A percentile compares a stretch with the other conserved stretches of the same genome.
These are phyloP conservation scores for Agelas oroides DNA, from an alignment of 37 sponge, comb jelly and placozoan genomes.

Conservation along the genomic window DNA sequence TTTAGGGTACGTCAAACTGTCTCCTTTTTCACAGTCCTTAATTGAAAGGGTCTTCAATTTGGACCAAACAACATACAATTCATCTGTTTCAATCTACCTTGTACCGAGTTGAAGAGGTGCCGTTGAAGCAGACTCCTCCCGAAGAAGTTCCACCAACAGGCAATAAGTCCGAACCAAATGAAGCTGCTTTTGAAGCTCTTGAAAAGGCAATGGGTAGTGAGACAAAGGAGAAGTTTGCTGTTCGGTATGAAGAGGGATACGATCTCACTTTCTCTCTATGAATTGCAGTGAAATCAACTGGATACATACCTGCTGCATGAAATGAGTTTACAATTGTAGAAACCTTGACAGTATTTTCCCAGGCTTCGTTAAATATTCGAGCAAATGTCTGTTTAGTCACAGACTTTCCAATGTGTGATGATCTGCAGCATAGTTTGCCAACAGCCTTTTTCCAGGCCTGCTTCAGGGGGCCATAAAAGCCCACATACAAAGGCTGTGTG, in stretches of 20 bases:
- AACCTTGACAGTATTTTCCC: constrained; percentile 25
- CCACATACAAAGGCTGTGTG: constrained; percentile 34
- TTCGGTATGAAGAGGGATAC: background rate
- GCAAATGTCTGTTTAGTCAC: constrained; percentile 36
- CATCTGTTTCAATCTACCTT: constrained; percentile 1
- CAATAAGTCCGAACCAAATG: too few species aligned
- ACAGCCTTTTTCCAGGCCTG: background rate
- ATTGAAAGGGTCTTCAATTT: constrained; percentile 9
- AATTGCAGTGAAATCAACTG: constrained; percentile 17
- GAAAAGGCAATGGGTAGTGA: too few species aligned
- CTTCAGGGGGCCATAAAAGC: constrained; percentile 35
- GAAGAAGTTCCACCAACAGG: too few species aligned
- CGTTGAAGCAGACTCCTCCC: too few species aligned
- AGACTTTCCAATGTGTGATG: background rate
- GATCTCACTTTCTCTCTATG: background rate
- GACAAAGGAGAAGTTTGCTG: background rate
- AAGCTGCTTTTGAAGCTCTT: too few species aligned
- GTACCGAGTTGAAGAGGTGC: too few species aligned
- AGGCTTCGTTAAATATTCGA: constrained; percentile 38
- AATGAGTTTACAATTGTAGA: constrained; percentile 46
- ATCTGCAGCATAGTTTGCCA: background rate
- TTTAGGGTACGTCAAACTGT: background rate
- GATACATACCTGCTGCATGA: constrained; percentile 26
- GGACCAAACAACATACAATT: constrained; percentile 30
- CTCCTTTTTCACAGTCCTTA: too few species aligned